Base-by-base conservation (phyloP, 2,888 invertebrate species). In the Xylota segnis region DNA sequence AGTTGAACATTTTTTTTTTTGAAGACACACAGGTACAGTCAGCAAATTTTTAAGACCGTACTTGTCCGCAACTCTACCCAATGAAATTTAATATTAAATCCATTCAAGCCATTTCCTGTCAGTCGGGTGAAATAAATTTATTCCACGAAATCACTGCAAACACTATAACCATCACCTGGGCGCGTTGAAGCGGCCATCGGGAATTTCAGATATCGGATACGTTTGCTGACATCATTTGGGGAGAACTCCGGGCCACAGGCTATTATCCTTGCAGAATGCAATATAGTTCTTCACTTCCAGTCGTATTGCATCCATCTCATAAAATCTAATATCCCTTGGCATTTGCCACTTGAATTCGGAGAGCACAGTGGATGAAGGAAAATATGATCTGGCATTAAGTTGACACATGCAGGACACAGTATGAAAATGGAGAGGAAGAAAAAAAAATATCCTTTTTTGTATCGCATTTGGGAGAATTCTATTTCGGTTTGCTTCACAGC, bases 251-350 rank as follows among this genome's bases (percentile, higher is more conserved):
- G 5, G 9, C 65, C 70, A 56, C 6, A 47, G 63, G 78, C 78
- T 56, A 78, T 78, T 63, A 71, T 78, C 78, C 78, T 54, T 16
- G 56, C 27, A 29, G 37, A 71, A 56, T 71, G 78, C 78, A 71
- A 78, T 71, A 63, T 54, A 56, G 43, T 40, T 45, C 16, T 56
- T 58, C 75, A 58, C 58, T 70, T 70, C 23, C 63, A 54, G 52
- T 52, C 34, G 27, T 37, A 70, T 63, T 70, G 78, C 58, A 78
- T 43, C 23, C 61, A 47, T 47, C 78, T 70, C 70, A 71, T 78
- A 63, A 78, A 78, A 78, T 71, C 54, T 29, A 43, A 71, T 71
- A 61, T 71, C 78, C 70, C 27, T 32, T 47, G 78, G 78, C 68
- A 27, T 52, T 52, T 66, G 56, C 56, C 56, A 58, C 43, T 74